Evolutionary conservation across 2,888 invertebrate species (phyloP).

Genomic region (Nasonia oneida): DNA sequence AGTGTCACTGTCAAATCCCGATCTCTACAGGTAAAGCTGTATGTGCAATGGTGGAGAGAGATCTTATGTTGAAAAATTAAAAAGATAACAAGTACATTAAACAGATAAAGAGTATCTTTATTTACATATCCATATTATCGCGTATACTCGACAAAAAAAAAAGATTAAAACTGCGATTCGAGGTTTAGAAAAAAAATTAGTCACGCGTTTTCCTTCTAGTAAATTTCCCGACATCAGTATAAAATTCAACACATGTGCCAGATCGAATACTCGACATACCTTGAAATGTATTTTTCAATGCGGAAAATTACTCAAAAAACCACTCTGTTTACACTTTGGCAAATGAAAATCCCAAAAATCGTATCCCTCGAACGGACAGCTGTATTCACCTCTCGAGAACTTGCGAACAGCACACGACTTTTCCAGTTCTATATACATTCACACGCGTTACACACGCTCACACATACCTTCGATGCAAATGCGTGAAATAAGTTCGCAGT

Average conservation of each 20-base stretch:
- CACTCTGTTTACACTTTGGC: not conserved
- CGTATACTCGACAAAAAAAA: not conserved
- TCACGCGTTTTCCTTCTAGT: not conserved
- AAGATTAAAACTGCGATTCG: not conserved
- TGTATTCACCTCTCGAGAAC: not conserved
- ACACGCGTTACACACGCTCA: not conserved
- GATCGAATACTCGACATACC: not conserved
- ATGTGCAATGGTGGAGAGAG: not conserved
- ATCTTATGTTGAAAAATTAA: constrained; percentile 13
- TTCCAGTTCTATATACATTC: not conserved
- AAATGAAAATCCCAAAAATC: not conserved
- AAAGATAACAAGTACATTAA: constrained; percentile 13
- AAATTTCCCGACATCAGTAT: not conserved
- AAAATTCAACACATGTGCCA: not conserved
- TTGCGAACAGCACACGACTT: not conserved
- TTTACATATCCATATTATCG: constrained; percentile 6
- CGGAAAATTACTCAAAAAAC: not conserved
- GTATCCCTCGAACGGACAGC: not conserved
- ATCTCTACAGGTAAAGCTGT: constrained; percentile 7
- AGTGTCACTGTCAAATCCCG: constrained; percentile 1
- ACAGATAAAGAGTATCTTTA: constrained; percentile 7
- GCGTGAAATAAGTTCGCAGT: constrained; percentile 30
- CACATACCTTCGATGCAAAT: not conserved
- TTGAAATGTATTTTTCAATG: too few relatives aligned
- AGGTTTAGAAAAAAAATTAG: not conserved